A percentile compares a stretch with the other conserved stretches of the same genome.
Evolutionary conservation across 2,113 vertebrate species (phyloP).

Genomic region (Cyanistes caeruleus): DNA sequence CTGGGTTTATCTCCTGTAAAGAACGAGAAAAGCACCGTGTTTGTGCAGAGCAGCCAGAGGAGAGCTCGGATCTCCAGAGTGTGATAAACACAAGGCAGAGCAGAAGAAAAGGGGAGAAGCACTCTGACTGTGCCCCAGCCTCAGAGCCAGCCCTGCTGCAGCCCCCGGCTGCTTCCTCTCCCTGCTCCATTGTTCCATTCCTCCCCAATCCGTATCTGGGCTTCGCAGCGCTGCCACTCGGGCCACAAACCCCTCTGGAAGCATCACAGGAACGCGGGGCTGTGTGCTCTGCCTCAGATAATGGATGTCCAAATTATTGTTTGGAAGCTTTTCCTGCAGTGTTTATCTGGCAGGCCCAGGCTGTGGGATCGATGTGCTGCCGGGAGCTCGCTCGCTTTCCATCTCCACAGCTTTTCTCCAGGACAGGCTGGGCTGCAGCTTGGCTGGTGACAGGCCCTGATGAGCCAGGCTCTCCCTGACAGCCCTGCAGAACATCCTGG

Average conservation of each 20-base stretch:
- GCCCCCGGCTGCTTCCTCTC: neutral
- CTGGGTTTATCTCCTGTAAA: neutral
- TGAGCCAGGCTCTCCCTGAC: neutral
- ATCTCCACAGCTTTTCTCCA: neutral
- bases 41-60: neutral
- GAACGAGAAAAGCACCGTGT: neutral
- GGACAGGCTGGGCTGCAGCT: conserved; percentile 1
- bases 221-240: neutral
- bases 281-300: neutral
- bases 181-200: neutral
- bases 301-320: conserved; percentile 29
- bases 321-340: conserved; percentile 34
- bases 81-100: neutral
- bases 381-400: neutral
- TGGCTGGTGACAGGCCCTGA: conserved; percentile 9
- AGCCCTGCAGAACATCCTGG: neutral
- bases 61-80: neutral
- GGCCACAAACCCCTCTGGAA: neutral
- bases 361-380: conserved; percentile 51
- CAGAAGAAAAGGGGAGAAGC: neutral
- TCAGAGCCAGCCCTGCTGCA: neutral
- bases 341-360: conserved; percentile 63
- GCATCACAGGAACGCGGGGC: neutral
- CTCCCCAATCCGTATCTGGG: neutral
- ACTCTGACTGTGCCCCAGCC: neutral